These are phyloP conservation scores for Neodiprion virginianus DNA, from an alignment of 1,140 invertebrate genomes.

Conservation along the genomic window DNA sequence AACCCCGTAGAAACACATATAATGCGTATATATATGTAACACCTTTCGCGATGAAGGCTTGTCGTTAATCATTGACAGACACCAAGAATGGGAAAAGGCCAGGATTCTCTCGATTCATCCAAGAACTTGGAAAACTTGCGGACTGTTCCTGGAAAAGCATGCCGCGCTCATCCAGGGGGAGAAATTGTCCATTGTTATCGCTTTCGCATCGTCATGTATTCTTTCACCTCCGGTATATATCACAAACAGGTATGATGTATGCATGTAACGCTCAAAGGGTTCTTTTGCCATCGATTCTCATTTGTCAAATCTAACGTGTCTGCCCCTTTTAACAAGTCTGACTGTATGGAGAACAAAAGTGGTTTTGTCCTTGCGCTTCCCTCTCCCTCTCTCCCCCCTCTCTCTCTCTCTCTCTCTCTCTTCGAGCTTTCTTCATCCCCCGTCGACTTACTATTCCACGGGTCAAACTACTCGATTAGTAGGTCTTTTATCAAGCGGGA, in stretches of 20 bases:
- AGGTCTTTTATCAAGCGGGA: neutral
- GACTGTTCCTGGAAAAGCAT: neutral
- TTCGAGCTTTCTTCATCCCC: neutral
- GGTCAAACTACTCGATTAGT: slow-evolving; percentile 5
- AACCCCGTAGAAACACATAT: no score
- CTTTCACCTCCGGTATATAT: neutral
- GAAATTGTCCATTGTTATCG: neutral
- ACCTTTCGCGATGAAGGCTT: neutral
- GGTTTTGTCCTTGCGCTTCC: neutral
- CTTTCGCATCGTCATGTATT: neutral
- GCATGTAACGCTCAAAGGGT: neutral
- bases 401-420: neutral
- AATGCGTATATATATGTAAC: no score
- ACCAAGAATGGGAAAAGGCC: neutral
- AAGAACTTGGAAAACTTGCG: neutral
- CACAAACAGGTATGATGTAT: no score
- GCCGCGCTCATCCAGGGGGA: neutral
- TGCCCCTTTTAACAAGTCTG: neutral
- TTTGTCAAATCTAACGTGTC: neutral
- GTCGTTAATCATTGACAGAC: neutral
- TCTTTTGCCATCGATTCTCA: neutral
- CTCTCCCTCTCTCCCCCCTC: neutral
- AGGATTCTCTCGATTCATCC: neutral
- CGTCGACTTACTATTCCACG: neutral
- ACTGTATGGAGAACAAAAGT: neutral